Base-by-base conservation (phyloP, 2,797 vertebrate species). In the Oreochromis mossambicus region DNA sequence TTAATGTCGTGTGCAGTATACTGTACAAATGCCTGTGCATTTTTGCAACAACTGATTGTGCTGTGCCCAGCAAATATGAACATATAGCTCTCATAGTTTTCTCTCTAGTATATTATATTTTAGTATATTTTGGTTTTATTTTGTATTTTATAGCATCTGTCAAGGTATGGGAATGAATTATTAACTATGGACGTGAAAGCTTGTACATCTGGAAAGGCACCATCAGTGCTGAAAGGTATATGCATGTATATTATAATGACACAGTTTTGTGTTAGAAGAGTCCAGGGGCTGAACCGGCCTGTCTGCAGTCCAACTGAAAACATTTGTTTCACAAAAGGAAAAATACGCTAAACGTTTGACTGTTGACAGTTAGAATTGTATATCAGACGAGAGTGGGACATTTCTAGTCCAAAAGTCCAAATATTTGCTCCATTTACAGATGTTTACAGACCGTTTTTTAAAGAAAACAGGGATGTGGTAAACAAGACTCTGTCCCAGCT, bases 11-110 rank as follows among this genome's bases (percentile, higher is more conserved):
- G 36, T 55, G 29, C 68, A 52, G 24, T 12, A 5, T 14, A 5
- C 21, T 78, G 19, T 26, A 19, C 77, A 34, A 48, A 4, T 82
- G 6, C 26, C 36, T 26, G 78, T 56, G 3, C 8, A n/a, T 58
- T 66, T 85, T 68, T 77, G 38, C 0, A 1, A 55, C 11, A 15
- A 54, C 8, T 79, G 36, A 51, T 32, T 77, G 75, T 11, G 3
- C 79, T 82, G 3, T 68, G 54, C 34, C 17, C 82, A 82, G 15
- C 43, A 75, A 75, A 84, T 56, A 52, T 43, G 34, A 81, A 81
- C 13, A 43, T 1, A 83, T 38, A 7, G 8, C 38, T 10, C 6
- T 77, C 68, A 1, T 48, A 73, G 43, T 75, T 75, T 26, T 50
- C 3, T 32, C 43, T 75, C 43, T 8, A 3, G 19, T 63, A 2